A percentile compares a stretch with the other conserved stretches of the same genome.
phyloP scores from a whole-genome alignment of 2,113 vertebrate genomes.

The Sapayoa aenigma region DNA sequence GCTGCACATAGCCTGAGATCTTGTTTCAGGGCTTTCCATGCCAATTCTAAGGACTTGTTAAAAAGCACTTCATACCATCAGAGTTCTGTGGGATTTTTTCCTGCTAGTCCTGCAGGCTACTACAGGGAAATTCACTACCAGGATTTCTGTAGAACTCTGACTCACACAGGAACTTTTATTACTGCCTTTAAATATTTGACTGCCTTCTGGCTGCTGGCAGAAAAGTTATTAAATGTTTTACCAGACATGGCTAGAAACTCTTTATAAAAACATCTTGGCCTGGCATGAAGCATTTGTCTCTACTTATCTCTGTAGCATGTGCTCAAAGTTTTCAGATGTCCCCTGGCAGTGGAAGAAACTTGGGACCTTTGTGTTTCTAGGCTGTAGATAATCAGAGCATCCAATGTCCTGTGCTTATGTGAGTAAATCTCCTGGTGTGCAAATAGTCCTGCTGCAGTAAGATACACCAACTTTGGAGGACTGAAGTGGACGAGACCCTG shows the following conservation, averaged over 20 bases:
- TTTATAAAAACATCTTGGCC: constrained; percentile 18
- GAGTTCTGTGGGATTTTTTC: neutral
- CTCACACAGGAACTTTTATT: constrained; percentile 25
- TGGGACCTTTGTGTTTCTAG: constrained; percentile 8
- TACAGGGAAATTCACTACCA: constrained; percentile 16
- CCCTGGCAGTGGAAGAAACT: constrained; percentile 14
- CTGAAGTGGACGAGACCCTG: neutral
- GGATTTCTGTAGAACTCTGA: neutral
- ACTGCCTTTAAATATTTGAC: constrained; percentile 54
- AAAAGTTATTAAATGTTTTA: constrained; percentile 49
- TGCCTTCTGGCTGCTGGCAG: constrained; percentile 29
- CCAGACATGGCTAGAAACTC: constrained; percentile 43
- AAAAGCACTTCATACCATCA: neutral
- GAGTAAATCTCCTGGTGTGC: neutral
- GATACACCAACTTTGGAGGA: neutral
- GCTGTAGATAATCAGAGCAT: constrained; percentile 23
- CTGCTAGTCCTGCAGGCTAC: constrained; percentile 15
- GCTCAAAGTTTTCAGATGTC: constrained; percentile 26
- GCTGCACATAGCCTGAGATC: neutral
- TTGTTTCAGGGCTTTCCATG: neutral
- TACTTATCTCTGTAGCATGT: constrained; percentile 13
- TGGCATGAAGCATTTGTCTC: constrained; percentile 29
- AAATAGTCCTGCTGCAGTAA: neutral
- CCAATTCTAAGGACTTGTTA: constrained; percentile 2
- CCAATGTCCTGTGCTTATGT: neutral